Evolutionary conservation across 2,797 vertebrate genomes (phyloP).

Genomic region (Oryzias dopingdopingensis): DNA sequence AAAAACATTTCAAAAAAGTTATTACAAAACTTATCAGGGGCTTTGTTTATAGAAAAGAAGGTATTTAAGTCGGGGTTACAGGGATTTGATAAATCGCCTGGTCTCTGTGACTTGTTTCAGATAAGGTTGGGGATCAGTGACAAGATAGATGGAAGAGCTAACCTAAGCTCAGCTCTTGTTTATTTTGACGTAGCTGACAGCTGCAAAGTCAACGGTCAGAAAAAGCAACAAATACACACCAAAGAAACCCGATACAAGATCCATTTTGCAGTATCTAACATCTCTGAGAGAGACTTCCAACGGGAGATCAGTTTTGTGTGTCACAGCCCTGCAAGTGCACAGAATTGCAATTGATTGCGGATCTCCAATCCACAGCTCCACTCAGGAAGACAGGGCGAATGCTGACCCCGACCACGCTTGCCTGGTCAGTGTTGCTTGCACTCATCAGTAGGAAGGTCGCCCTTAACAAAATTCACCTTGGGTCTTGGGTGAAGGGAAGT

Average conservation of each 20-base stretch:
- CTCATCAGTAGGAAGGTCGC: conserved; percentile 55
- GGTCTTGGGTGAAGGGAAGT: conserved; percentile 44
- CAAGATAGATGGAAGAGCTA: conserved; percentile 50
- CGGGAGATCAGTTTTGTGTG: conserved; percentile 37
- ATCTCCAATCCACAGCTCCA: conserved; percentile 27
- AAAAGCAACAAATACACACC: conserved; percentile 53
- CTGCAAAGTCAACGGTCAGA: conserved; percentile 65
- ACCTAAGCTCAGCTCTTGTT: conserved; percentile 62
- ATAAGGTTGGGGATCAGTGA: conserved; percentile 58
- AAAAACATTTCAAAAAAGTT: conserved; percentile 6
- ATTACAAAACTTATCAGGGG: conserved; percentile 14
- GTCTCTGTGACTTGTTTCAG: conserved; percentile 50
- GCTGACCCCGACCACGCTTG: conserved; percentile 36
- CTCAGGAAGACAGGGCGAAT: conserved; percentile 52
- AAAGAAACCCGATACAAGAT: conserved; percentile 53
- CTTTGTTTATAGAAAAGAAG: conserved; percentile 11
- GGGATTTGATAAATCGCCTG: conserved; percentile 27
- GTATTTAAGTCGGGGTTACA: conserved; percentile 14
- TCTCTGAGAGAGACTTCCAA: conserved; percentile 35
- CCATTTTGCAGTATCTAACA: conserved; percentile 38
- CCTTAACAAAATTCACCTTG: conserved; percentile 56
- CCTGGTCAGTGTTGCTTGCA: conserved; percentile 58
- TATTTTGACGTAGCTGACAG: conserved; percentile 66
- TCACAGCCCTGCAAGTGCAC: conserved; percentile 20
- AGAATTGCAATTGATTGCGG: conserved; percentile 35